Evolutionary conservation across 2,888 invertebrate species (phyloP).

Genomic region (Nomada ruficornis): DNA sequence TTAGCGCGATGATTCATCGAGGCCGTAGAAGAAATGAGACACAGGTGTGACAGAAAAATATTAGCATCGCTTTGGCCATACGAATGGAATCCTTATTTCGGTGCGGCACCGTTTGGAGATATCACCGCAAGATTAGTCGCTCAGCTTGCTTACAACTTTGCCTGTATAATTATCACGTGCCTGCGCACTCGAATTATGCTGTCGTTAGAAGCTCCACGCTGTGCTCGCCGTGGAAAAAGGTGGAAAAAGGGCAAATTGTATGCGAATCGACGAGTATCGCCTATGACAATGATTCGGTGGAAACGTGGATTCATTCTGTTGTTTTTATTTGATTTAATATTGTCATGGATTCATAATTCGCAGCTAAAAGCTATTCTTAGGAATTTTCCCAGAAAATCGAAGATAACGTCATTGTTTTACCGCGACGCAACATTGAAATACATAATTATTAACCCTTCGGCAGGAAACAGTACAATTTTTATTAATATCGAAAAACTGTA

Average conservation of each 20-base stretch:
- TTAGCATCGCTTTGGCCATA: slow-evolving; percentile 29
- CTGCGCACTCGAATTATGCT: slow-evolving; percentile 49
- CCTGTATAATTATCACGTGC: slow-evolving; percentile 60
- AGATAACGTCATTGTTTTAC: too few relatives aligned
- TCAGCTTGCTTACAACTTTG: slow-evolving; percentile 24
- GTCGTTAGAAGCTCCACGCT: slow-evolving; percentile 35
- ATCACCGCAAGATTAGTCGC: slow-evolving; percentile 55
- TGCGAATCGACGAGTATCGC: slow-evolving; percentile 3
- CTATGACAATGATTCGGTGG: neutral
- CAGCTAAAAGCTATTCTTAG: too few relatives aligned
- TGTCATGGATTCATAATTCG: neutral
- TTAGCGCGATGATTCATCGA: slow-evolving; percentile 47
- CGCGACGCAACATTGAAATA: too few relatives aligned
- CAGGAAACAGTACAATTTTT: too few relatives aligned
- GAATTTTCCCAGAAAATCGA: too few relatives aligned
- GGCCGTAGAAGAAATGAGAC: slow-evolving; percentile 41
- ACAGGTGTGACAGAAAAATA: slow-evolving; percentile 54
- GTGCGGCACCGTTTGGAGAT: slow-evolving; percentile 47
- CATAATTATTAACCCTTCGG: too few relatives aligned
- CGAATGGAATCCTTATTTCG: slow-evolving; percentile 54
- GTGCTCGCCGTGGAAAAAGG: neutral
- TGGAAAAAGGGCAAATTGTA: slow-evolving; percentile 6
- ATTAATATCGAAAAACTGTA: too few relatives aligned
- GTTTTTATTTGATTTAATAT: neutral
- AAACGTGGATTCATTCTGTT: neutral